phyloP scores from a whole-genome alignment of 2,888 invertebrate species.

The Philopedon plagiatum region DNA sequence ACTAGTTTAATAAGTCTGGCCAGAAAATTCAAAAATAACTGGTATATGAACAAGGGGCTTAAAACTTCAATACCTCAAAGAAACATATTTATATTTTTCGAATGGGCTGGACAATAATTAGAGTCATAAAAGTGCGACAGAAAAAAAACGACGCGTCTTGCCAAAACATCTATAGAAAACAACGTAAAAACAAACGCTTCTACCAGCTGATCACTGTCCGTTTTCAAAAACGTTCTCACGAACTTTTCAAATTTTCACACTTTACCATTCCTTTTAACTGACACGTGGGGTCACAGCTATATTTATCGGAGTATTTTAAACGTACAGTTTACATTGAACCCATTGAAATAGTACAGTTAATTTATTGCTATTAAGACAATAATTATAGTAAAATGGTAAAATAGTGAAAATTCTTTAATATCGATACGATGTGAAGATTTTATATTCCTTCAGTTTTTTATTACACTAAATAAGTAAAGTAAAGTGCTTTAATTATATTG shows the following conservation, averaged over 20 bases:
- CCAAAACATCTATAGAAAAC: slow-evolving; percentile 10
- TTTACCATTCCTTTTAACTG: neutral
- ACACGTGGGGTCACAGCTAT: slow-evolving; percentile 3
- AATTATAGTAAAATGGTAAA: neutral
- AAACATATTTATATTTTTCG: neutral
- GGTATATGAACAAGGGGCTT: neutral
- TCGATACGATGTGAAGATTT: neutral
- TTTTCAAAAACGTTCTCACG: neutral
- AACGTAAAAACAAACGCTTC: slow-evolving; percentile 8
- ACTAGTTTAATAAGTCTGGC: neutral
- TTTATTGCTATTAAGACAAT: neutral
- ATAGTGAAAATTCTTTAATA: neutral
- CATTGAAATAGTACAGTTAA: neutral
- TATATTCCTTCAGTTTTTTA: too few relatives aligned
- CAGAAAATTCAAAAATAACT: neutral
- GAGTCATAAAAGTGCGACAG: neutral
- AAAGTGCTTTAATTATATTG: too few relatives aligned
- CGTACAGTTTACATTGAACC: neutral
- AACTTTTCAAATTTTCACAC: slow-evolving; percentile 1
- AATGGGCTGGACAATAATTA: neutral
- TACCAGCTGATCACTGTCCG: neutral
- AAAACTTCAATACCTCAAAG: neutral
- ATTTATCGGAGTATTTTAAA: slow-evolving; percentile 10
- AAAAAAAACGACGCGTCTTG: slow-evolving; percentile 12
- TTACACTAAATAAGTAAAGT: too few relatives aligned